These are phyloP conservation scores for Acrossocheilus wenchowensis DNA, from an alignment of 2,797 vertebrate species.

Conservation along the genomic window DNA sequence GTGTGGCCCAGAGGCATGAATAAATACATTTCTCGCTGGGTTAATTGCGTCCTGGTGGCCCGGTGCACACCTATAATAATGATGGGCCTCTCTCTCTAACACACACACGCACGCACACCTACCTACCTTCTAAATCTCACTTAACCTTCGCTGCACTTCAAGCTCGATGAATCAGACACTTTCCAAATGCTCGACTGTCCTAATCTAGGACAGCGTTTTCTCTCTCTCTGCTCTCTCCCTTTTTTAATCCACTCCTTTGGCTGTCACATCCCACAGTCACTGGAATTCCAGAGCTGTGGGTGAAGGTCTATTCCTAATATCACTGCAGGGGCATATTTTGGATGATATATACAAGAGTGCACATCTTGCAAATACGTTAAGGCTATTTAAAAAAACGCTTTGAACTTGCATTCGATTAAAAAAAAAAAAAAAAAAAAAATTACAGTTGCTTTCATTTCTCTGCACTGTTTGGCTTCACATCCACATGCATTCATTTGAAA, in stretches of 20 bases:
- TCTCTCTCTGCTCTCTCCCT: not conserved
- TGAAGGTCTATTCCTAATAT: not conserved
- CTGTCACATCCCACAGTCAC: slow-evolving; percentile 9
- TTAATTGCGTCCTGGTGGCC: slow-evolving; percentile 49
- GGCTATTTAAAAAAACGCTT: not conserved
- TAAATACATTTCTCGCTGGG: slow-evolving; percentile 49
- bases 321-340: not conserved
- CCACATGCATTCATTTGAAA: no score
- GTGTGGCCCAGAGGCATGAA: slow-evolving; percentile 32
- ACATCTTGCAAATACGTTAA: not conserved
- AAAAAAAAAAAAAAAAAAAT: no score
- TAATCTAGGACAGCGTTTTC: slow-evolving; percentile 43
- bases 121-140: slow-evolving; percentile 26
- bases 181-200: slow-evolving; percentile 37
- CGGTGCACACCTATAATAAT: slow-evolving; percentile 27
- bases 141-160: slow-evolving; percentile 46
- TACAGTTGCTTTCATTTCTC: no score
- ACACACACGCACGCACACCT: not conserved
- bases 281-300: not conserved
- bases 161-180: slow-evolving; percentile 51
- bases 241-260: not conserved
- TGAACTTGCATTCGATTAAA: no score
- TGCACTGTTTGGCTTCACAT: no score
- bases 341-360: not conserved
- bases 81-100: not conserved